Percentiles rank a stretch among this genome's conserved stretches.
Evolutionary conservation across 2,888 invertebrate genomes (phyloP).

Genomic region (Chymomyza fuscimana): DNA sequence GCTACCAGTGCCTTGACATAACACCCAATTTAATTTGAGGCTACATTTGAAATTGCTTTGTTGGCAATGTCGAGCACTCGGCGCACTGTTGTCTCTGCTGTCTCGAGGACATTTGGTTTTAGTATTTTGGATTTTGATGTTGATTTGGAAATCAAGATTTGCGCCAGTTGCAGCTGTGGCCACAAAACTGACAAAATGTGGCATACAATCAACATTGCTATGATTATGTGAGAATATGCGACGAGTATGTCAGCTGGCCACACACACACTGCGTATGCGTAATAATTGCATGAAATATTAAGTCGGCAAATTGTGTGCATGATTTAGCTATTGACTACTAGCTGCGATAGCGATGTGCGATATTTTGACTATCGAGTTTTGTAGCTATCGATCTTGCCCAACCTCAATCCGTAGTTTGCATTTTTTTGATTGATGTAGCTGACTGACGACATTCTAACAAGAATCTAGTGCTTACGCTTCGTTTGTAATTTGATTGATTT

Average conservation of each 20-base stretch:
- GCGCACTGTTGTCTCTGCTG: not conserved
- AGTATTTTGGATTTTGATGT: not conserved
- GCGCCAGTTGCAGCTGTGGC: not conserved
- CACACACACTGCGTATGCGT: not conserved
- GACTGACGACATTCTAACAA: slow-evolving; percentile 23
- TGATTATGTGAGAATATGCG: not conserved
- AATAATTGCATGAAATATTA: not conserved
- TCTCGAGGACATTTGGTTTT: not conserved
- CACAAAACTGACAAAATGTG: not conserved
- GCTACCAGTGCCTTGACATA: not conserved
- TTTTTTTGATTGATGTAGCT: not conserved
- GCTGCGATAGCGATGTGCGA: too few relatives aligned
- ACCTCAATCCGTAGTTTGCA: not conserved
- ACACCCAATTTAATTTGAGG: not conserved
- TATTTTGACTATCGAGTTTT: too few relatives aligned
- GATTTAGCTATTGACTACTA: not conserved
- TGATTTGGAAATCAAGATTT: not conserved
- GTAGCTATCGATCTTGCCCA: too few relatives aligned
- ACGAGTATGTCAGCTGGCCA: not conserved
- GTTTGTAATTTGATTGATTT: slow-evolving; percentile 52
- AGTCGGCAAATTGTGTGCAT: not conserved
- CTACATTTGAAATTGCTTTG: not conserved
- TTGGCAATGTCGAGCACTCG: not conserved
- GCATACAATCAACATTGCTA: not conserved
- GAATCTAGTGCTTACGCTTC: slow-evolving; percentile 42